Evolutionary conservation across 2,113 vertebrate species (phyloP), one percentile per base, ranked within the genome.

Genomic region (Thermophis baileyi): DNA sequence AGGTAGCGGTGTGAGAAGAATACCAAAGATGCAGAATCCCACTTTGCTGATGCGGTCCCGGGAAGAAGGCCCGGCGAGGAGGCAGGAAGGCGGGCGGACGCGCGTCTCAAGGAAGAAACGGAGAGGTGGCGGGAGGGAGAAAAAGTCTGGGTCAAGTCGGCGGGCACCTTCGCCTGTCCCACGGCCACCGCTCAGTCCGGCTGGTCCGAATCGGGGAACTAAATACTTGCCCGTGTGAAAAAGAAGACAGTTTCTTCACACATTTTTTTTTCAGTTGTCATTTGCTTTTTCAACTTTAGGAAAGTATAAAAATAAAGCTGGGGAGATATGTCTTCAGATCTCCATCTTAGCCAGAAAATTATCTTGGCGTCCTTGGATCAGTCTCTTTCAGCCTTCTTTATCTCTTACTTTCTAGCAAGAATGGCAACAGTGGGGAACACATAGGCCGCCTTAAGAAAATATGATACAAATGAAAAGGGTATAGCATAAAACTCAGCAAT

Each of bases 201-300:
- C 97, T 97, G 93, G 97, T 98, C 97, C 98, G 97, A 98, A 98
- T 97, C 97, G 98, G 55, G 85, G 88, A 97, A 97, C 97, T 97
- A 95, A 97, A 97, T 96, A 95, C 97, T 60, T 97, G 97, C 97
- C 97, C 97, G 96, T 97, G 98, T 97, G 98, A 87, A 87, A 97
- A 98, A 60, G 35, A 81, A 97, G 96, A 55, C 35, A n/a, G 30
- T 69, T 69, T 63, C 11, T 27, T 30, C 60, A 63, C 27, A 30
- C 6, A 1, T 6, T 3, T 63, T 69, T 63, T 30, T 16, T 16
- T 6, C 27, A 63, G 11, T n/a, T n/a, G 60, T 5, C 60, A n/a
- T 69, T 69, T 74, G 14, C 63, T 74, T 35, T 74, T 74, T 18
- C n/a, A 35, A 69, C 63, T 69, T 35, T 69, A 18, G 2, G 5